These are phyloP conservation scores for Mirounga angustirostris DNA, from an alignment of 2,113 vertebrate genomes.

Conservation along the genomic window DNA sequence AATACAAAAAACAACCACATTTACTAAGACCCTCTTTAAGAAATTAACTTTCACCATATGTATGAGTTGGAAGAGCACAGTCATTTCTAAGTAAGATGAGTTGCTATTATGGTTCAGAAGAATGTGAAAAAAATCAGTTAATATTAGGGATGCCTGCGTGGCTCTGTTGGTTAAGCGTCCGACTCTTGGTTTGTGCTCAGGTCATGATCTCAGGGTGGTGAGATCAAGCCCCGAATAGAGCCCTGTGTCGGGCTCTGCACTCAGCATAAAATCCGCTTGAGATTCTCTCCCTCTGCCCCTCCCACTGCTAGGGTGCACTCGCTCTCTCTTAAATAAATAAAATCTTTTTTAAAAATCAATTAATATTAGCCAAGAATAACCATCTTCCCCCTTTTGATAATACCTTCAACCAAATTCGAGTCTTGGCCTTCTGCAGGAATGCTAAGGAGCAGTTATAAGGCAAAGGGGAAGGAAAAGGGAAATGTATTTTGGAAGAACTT, in stretches of 20 bases:
- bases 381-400: background rate
- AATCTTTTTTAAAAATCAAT: background rate
- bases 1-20: background rate
- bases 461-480: background rate
- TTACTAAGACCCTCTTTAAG: background rate
- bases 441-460: background rate
- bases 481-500: background rate
- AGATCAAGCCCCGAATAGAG: background rate
- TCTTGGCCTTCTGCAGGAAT: background rate
- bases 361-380: slow-evolving; percentile 25
- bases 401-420: background rate
- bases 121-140: background rate
- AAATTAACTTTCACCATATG: background rate
- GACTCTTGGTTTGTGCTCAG: background rate
- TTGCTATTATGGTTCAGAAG: background rate
- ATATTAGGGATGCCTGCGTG: background rate
- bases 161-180: background rate
- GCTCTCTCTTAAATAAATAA: background rate
- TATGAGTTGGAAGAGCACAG: background rate
- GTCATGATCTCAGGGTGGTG: background rate
- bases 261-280: background rate
- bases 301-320: background rate
- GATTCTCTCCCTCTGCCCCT: background rate
- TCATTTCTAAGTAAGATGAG: background rate
- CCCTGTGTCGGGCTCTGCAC: background rate